phyloP scores from a whole-genome alignment of 2,113 vertebrate genomes.

The Phycodurus eques region DNA sequence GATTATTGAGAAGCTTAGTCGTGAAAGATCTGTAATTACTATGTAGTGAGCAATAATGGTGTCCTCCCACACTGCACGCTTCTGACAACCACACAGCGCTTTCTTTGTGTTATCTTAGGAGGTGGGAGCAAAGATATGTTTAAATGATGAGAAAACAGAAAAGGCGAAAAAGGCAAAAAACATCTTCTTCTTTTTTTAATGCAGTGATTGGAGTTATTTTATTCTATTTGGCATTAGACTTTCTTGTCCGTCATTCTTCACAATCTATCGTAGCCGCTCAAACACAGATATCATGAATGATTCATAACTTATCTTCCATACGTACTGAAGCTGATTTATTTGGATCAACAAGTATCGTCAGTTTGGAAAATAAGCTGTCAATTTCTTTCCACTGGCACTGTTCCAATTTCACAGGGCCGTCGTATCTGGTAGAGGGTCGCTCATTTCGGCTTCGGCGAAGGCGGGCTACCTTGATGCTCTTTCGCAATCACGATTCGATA shows the following conservation, averaged over 20 bases:
- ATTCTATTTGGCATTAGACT: background rate
- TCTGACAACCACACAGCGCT: slow-evolving; percentile 37
- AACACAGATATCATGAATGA: background rate
- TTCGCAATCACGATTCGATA: too few species aligned
- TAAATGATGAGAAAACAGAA: background rate
- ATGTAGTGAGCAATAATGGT: slow-evolving; percentile 43
- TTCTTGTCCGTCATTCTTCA: background rate
- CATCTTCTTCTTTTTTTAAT: too few species aligned
- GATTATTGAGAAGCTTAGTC: slow-evolving; percentile 30
- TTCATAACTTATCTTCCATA: background rate
- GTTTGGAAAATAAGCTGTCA: background rate
- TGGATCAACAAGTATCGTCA: background rate
- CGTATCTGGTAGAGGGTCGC: too few species aligned
- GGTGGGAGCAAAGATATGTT: background rate
- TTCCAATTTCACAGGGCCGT: too few species aligned
- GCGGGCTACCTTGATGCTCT: too few species aligned
- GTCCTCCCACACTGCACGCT: slow-evolving; percentile 45
- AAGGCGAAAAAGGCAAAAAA: background rate
- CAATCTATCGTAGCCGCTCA: background rate
- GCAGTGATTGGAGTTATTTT: background rate
- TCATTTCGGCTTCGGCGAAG: too few species aligned
- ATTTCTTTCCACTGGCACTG: too few species aligned
- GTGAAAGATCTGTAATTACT: slow-evolving; percentile 53
- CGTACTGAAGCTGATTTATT: background rate
- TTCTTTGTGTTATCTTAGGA: slow-evolving; percentile 24